Evolutionary conservation across 2,797 vertebrate species (phyloP).

Genomic region (Tolypeutes matacus): DNA sequence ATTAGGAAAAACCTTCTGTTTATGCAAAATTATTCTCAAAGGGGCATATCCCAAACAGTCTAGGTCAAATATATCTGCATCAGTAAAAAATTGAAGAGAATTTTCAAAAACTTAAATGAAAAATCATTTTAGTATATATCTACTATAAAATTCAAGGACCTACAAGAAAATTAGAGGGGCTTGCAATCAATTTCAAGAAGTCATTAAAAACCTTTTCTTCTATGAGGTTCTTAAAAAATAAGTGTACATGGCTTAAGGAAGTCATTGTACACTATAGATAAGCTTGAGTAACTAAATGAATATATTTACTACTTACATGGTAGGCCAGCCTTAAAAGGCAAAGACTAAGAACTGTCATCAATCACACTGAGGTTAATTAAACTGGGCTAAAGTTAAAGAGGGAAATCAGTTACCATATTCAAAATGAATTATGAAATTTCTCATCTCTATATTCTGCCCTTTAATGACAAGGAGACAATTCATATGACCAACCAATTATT

Average conservation of each 20-base stretch:
- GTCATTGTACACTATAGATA: constrained; percentile 22
- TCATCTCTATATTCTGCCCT: background rate
- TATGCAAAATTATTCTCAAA: constrained; percentile 46
- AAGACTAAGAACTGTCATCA: background rate
- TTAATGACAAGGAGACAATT: background rate
- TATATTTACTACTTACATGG: background rate
- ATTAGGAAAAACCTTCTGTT: constrained; percentile 17
- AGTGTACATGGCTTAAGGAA: background rate
- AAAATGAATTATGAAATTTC: constrained; percentile 18
- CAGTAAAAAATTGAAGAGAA: constrained; percentile 25
- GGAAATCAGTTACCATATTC: background rate
- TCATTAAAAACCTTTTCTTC: constrained; percentile 51
- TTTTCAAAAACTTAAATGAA: constrained; percentile 6
- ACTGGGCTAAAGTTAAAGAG: background rate
- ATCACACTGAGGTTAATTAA: background rate
- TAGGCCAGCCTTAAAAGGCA: background rate
- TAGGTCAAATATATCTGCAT: background rate
- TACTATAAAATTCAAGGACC: background rate
- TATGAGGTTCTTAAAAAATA: constrained; percentile 11
- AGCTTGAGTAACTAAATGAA: constrained; percentile 15
- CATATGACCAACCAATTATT: background rate
- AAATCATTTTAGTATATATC: background rate
- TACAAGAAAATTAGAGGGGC: constrained; percentile 23
- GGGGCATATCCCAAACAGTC: background rate
- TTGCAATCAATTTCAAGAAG: constrained; percentile 8